Conservation (phyloP, 2,113 vertebrate species). For the rabbit (Oryctolagus cuniculus) region DNA sequence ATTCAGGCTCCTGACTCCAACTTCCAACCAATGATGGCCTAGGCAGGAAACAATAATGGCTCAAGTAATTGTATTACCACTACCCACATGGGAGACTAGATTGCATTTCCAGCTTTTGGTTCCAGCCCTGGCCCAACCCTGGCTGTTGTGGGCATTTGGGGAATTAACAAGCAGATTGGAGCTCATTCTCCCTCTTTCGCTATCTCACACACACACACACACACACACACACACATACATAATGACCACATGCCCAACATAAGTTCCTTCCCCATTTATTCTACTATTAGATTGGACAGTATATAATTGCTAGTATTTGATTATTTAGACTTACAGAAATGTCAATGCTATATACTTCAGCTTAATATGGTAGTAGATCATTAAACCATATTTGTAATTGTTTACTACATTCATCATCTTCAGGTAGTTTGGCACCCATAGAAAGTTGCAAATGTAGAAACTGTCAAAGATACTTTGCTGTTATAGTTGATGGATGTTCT, state of each 20-base stretch:
- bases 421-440: not conserved
- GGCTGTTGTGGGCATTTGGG: too few relatives aligned
- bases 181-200: too few relatives aligned
- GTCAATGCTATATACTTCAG: not conserved
- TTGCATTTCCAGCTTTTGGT: too few relatives aligned
- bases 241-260: not conserved
- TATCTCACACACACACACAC: too few relatives aligned
- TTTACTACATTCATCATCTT: not conserved
- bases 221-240: too few relatives aligned
- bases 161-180: too few relatives aligned
- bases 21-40: too few relatives aligned
- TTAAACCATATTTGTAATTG: constrained; percentile 12
- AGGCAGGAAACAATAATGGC: too few relatives aligned
- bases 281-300: not conserved
- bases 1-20: too few relatives aligned
- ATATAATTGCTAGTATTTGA: not conserved
- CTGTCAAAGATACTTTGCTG: constrained; percentile 34
- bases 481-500: not conserved
- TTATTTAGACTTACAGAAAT: constrained; percentile 24
- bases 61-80: too few relatives aligned
- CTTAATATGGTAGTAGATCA: not conserved
- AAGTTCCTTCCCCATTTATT: not conserved
- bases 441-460: constrained; percentile 19
- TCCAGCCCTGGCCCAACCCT: too few relatives aligned
- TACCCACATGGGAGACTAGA: too few relatives aligned